phyloP scores from a whole-genome alignment of 2,797 vertebrate genomes.

The Hypotaenidia okinawae region DNA sequence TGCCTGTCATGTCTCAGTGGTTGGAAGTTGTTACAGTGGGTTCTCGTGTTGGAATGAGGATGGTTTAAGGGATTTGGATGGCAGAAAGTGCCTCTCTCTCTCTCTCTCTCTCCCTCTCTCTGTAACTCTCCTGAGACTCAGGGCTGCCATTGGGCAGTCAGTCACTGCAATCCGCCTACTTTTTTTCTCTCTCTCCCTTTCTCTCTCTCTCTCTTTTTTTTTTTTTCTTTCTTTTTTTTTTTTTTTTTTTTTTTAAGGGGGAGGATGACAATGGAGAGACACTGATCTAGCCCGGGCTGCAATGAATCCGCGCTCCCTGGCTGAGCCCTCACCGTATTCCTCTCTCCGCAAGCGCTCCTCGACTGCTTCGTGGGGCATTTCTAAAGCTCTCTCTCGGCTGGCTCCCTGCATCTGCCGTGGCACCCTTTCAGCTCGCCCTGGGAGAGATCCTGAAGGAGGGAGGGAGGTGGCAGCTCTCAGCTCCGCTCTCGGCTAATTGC shows the following conservation, averaged over 20 bases:
- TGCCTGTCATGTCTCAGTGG: slow-evolving; percentile 88
- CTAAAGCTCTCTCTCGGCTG: background rate
- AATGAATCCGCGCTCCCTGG: background rate
- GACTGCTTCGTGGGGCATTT: background rate
- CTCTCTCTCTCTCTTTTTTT: too few species aligned
- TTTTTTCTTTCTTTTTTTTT: background rate
- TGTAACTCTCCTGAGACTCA: slow-evolving; percentile 85
- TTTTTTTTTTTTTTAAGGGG: slow-evolving; percentile 73
- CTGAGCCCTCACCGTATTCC: background rate
- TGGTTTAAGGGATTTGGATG: slow-evolving; percentile 88
- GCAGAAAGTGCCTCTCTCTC: slow-evolving; percentile 77
- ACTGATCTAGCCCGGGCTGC: slow-evolving; percentile 72
- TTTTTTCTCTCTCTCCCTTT: background rate
- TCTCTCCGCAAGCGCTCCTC: background rate
- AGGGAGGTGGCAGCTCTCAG: background rate
- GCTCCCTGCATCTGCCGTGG: background rate
- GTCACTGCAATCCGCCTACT: slow-evolving; percentile 85
- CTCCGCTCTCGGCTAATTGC: background rate
- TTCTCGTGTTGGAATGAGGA: slow-evolving; percentile 84
- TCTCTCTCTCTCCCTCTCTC: slow-evolving; percentile 37
- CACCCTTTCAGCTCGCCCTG: background rate
- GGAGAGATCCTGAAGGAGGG: background rate
- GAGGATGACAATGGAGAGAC: slow-evolving; percentile 83
- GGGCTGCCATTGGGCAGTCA: slow-evolving; percentile 91
- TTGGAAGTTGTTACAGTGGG: slow-evolving; percentile 82